These are phyloP conservation scores for Achlya flavicornis DNA, from an alignment of 2,888 invertebrate genomes.

Conservation along the genomic window DNA sequence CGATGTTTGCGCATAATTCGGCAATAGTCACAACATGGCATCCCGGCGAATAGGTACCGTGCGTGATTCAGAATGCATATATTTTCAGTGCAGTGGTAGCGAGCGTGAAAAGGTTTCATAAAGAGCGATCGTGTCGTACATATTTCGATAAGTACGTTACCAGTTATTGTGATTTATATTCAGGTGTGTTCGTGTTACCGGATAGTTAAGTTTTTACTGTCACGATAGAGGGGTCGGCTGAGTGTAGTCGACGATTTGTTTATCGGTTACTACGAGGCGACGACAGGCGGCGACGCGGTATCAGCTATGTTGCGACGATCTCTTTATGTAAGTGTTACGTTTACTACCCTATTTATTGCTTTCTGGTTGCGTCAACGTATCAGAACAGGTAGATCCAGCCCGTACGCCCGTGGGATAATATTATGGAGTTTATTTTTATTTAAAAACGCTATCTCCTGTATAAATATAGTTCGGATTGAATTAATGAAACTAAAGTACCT, in stretches of 20 bases:
- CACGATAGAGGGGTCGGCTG: conserved; percentile 71
- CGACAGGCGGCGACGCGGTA: conserved; percentile 73
- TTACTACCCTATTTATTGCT: conserved; percentile 75
- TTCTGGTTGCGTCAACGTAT: conserved; percentile 62
- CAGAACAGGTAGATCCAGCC: conserved; percentile 35
- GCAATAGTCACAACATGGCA: conserved; percentile 46
- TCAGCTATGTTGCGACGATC: conserved; percentile 69
- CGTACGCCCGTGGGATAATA: conserved; percentile 39
- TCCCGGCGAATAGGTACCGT: conserved; percentile 43
- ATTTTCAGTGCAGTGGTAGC: conserved; percentile 34
- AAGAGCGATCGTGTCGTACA: conserved; percentile 72
- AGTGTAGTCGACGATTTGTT: conserved; percentile 76
- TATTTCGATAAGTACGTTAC: conserved; percentile 73
- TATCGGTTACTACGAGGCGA: conserved; percentile 70
- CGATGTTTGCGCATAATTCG: conserved; percentile 40
- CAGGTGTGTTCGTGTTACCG: conserved; percentile 76
- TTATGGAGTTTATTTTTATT: conserved; percentile 25
- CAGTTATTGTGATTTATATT: conserved; percentile 75
- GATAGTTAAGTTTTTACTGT: conserved; percentile 80
- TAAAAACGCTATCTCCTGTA: neutral
- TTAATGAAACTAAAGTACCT: neutral
- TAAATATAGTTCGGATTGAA: neutral
- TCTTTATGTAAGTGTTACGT: conserved; percentile 78
- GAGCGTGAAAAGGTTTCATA: conserved; percentile 63
- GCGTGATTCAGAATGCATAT: conserved; percentile 48